phyloP scores from a whole-genome alignment of 2,113 vertebrate species.

The Dipodomys ordii region DNA sequence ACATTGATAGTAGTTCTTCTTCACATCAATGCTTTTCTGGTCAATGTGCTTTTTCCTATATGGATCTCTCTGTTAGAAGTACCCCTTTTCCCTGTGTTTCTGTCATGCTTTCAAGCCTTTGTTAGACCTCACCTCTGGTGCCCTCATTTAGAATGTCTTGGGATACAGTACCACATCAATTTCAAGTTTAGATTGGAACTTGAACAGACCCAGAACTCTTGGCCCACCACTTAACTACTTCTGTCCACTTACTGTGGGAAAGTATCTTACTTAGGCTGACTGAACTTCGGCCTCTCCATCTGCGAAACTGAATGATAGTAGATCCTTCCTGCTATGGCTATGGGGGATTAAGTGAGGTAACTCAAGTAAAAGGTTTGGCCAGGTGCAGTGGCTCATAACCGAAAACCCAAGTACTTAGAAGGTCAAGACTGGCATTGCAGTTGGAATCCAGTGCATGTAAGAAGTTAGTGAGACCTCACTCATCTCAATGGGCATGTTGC shows the following conservation, averaged over 20 bases:
- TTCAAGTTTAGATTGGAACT: neutral
- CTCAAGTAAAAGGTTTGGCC: neutral
- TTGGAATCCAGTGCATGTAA: too few species aligned
- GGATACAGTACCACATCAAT: neutral
- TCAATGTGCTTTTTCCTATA: neutral
- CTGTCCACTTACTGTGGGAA: neutral
- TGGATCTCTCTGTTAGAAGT: neutral
- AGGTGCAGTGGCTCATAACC: too few species aligned
- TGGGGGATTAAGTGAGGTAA: neutral
- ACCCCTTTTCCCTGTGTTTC: neutral
- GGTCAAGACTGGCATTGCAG: too few species aligned
- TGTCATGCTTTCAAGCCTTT: neutral
- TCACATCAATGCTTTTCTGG: neutral
- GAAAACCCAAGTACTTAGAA: too few species aligned
- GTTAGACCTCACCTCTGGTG: neutral
- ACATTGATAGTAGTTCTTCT: neutral
- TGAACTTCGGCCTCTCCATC: neutral
- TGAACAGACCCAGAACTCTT: neutral
- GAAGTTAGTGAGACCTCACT: too few species aligned
- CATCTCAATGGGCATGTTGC: too few species aligned
- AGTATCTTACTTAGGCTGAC: neutral
- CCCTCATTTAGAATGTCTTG: neutral
- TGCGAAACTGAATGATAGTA: conserved; percentile 6
- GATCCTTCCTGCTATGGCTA: neutral
- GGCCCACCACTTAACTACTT: neutral